These are phyloP conservation scores for Chouioia cunea DNA, from an alignment of 2,888 invertebrate species.

Conservation along the genomic window DNA sequence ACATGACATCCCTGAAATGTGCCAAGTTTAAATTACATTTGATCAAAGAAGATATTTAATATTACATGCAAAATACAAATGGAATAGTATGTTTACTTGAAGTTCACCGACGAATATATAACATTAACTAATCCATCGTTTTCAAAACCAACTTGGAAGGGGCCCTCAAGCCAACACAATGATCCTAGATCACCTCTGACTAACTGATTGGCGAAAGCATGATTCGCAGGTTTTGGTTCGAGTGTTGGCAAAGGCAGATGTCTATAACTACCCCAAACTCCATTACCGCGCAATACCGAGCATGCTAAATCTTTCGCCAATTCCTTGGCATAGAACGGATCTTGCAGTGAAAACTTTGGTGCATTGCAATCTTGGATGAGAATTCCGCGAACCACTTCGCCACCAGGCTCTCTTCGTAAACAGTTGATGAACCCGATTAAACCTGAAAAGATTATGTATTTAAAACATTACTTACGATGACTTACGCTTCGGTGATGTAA, in stretches of 20 bases:
- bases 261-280: slow-evolving; percentile 86
- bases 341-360: slow-evolving; percentile 75
- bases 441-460: slow-evolving; percentile 69
- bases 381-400: slow-evolving; percentile 73
- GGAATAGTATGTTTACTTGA: slow-evolving; percentile 66
- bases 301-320: slow-evolving; percentile 81
- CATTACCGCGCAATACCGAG: slow-evolving; percentile 75
- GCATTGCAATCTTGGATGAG: slow-evolving; percentile 74
- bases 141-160: slow-evolving; percentile 58
- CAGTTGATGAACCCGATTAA: slow-evolving; percentile 91
- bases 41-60: too few relatives aligned
- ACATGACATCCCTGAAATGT: slow-evolving; percentile 85
- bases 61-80: background rate
- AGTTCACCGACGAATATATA: slow-evolving; percentile 87
- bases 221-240: slow-evolving; percentile 70
- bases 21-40: background rate
- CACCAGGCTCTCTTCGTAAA: slow-evolving; percentile 82
- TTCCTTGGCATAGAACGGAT: slow-evolving; percentile 77
- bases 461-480: too few relatives aligned
- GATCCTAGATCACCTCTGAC: slow-evolving; percentile 89
- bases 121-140: slow-evolving; percentile 70
- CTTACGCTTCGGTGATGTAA: too few relatives aligned
- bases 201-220: slow-evolving; percentile 83
- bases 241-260: slow-evolving; percentile 78
- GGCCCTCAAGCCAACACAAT: slow-evolving; percentile 85